Conservation (phyloP, 2,797 vertebrate species). For the Molossus alvarezi region DNA sequence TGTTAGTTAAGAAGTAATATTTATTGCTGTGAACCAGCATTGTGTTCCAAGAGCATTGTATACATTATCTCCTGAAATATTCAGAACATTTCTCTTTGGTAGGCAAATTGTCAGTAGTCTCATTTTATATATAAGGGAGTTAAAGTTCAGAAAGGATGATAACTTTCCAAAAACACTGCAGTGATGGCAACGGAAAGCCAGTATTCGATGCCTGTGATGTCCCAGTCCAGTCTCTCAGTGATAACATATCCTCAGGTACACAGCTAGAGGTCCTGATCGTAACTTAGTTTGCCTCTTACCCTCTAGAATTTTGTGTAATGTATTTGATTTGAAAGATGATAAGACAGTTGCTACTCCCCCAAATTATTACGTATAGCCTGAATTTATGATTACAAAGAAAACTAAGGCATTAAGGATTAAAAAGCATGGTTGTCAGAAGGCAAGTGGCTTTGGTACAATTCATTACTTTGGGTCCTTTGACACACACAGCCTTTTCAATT, state of each 20-base stretch:
- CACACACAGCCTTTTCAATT: neutral
- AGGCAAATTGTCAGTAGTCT: slow-evolving; percentile 8
- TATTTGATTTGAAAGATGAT: slow-evolving; percentile 30
- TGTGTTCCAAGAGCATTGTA: accelerated
- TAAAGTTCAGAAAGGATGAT: neutral
- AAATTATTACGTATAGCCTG: slow-evolving; percentile 48
- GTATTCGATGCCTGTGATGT: neutral
- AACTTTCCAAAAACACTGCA: neutral
- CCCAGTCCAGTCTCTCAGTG: neutral
- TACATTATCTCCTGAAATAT: neutral
- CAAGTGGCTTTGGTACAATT: neutral
- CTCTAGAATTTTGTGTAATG: neutral
- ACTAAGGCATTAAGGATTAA: neutral
- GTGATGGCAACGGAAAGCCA: neutral
- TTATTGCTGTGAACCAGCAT: neutral
- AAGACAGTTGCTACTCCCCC: neutral
- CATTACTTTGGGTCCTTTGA: neutral
- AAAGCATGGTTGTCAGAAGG: slow-evolving; percentile 38
- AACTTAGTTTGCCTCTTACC: neutral
- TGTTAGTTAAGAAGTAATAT: slow-evolving; percentile 39
- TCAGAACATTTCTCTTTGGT: neutral
- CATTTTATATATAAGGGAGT: neutral
- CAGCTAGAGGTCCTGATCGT: neutral
- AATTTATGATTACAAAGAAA: slow-evolving; percentile 40
- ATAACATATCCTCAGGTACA: neutral